phyloP scores from a whole-genome alignment of 1,140 invertebrate genomes.

The Pogonomyrmex californicus region DNA sequence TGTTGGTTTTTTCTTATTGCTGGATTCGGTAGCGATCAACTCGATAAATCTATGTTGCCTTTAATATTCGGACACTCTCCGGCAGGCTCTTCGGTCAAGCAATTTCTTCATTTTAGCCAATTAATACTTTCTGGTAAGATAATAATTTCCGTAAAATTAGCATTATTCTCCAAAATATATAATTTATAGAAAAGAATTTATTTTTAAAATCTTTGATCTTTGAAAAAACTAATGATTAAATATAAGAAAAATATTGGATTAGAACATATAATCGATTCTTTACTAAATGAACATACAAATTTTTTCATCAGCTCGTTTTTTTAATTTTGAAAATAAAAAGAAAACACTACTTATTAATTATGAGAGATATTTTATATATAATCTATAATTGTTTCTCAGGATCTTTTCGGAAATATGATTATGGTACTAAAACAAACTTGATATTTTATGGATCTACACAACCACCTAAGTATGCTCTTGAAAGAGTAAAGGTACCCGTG shows the following conservation, averaged over 20 bases:
- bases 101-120: conserved; percentile 89
- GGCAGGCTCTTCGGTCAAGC: conserved; percentile 91
- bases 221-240: background rate
- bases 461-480: conserved; percentile 87
- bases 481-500: conserved; percentile 87
- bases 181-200: background rate
- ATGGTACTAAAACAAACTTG: conserved; percentile 86
- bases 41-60: conserved; percentile 86
- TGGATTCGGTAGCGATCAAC: conserved; percentile 85
- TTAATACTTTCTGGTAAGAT: conserved; percentile 82
- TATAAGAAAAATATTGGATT: background rate
- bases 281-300: background rate
- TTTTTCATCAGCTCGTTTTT: background rate
- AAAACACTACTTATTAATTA: background rate
- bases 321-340: conserved; percentile 3
- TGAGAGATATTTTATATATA: background rate
- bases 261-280: background rate
- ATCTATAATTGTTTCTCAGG: conserved; percentile 75
- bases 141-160: background rate
- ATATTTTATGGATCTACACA: conserved; percentile 84
- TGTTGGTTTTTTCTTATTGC: conserved; percentile 83
- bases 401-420: conserved; percentile 87
- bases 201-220: background rate
- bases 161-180: background rate
- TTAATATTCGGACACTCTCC: conserved; percentile 91